Base-by-base conservation (phyloP, 2,113 vertebrate species). In the Burhinus oedicnemus region DNA sequence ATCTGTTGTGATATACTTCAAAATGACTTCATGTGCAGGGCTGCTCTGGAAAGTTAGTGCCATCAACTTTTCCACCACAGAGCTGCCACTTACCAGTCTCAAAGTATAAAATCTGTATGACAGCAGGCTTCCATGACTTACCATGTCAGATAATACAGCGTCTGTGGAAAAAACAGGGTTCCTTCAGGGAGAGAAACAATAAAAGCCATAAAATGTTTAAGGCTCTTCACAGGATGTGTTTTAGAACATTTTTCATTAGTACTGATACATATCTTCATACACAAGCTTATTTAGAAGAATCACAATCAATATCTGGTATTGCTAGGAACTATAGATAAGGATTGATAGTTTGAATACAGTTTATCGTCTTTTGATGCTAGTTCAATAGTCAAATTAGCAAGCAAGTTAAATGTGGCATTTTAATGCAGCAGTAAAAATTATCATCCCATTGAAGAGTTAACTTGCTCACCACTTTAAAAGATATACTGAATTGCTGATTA, bases 1-100 rank as follows among this genome's bases (percentile, higher is more conserved):
- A 83, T 11, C 17, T 21, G 27, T 6, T 87, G 32, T 32, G 49
- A 87, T 47, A 44, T 4, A 47, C 30, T 80, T 65, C 26, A 51
- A 20, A 71, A 34, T 0, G 0, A 60, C 32, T 85, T 32, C 42
- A 42, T 1, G 14, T 6, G 49, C 44, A 20, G 23, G 14, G 52
- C 40, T 54, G 32, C 5, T 87, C 45, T 42, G 38, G 7, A 23
- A 88, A 80, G 82, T 47, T 26, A 88, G 40, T 22, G 42, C 6
- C 55, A 66, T 47, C 40, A 60, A 64, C 52, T 94, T 71, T 49
- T 78, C 87, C 47, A 30, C 16, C 2, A 3, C 16, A n/a, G 51
- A 87, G 20, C 4, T 72, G 25, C 44, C 52, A 78, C 45, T 42
- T 51, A 40, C 0, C 23, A 12, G 18, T 38, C 17, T 42, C 45